Percentiles rank a stretch among this genome's conserved stretches.
Conservation (phyloP, 2,888 invertebrate genomes). For the Heteropelma amictum region DNA sequence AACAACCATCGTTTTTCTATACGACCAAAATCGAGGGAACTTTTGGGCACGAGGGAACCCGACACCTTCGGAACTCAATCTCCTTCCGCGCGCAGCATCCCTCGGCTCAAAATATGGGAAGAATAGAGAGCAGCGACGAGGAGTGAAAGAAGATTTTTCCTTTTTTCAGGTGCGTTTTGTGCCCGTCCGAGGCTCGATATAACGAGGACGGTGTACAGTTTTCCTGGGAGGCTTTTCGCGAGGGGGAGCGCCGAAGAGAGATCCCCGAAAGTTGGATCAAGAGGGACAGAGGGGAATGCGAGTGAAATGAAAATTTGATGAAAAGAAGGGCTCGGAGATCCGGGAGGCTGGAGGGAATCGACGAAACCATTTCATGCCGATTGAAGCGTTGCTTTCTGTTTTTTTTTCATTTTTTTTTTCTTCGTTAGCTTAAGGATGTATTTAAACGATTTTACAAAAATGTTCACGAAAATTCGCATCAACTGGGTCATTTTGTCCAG, state of each 20-base stretch:
- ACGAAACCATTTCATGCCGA: no score
- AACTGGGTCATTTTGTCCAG: no score
- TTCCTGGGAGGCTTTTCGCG: no score
- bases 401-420: no score
- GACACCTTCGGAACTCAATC: slow-evolving; percentile 47
- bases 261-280: slow-evolving; percentile 52
- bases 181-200: slow-evolving; percentile 44
- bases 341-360: slow-evolving; percentile 51
- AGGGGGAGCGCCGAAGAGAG: no score
- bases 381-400: no score
- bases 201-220: slow-evolving; percentile 49
- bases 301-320: slow-evolving; percentile 55
- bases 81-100: background rate
- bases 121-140: background rate
- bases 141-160: slow-evolving; percentile 9
- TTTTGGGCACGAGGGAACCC: slow-evolving; percentile 36
- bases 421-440: no score
- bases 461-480: no score
- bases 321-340: slow-evolving; percentile 47
- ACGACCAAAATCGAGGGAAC: background rate
- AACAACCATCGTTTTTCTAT: background rate
- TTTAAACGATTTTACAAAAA: no score
- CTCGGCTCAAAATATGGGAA: background rate
- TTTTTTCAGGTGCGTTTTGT: slow-evolving; percentile 1
- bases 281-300: slow-evolving; percentile 32